Percentiles rank a stretch among this genome's conserved stretches.
These are phyloP conservation scores for Equus quagga DNA, from an alignment of 2,113 vertebrate genomes.

Conservation along the genomic window DNA sequence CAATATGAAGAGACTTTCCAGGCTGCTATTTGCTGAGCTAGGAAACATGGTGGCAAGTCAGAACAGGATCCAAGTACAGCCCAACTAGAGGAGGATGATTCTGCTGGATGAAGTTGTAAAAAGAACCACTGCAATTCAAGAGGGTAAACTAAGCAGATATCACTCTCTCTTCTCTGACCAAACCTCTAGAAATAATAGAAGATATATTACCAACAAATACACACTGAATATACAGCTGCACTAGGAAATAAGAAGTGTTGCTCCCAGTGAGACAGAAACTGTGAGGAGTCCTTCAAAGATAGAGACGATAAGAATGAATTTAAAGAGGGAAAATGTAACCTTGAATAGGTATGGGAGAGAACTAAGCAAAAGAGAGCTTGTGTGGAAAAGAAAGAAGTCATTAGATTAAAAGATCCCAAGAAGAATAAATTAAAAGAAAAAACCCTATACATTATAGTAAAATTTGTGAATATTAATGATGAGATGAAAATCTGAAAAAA, in stretches of 20 bases:
- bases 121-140: slow-evolving; percentile 12
- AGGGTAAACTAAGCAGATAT: background rate
- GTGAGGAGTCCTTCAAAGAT: background rate
- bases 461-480: slow-evolving; percentile 47
- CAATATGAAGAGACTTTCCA: background rate
- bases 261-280: background rate
- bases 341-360: background rate
- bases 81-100: background rate
- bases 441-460: background rate
- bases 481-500: slow-evolving; percentile 25
- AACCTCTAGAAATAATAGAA: background rate
- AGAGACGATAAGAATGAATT: background rate
- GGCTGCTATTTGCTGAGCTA: background rate
- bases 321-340: background rate
- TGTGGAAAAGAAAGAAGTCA: background rate
- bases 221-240: background rate
- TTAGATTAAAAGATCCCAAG: background rate
- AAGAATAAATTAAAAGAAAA: background rate
- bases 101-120: background rate
- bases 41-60: background rate
- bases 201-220: background rate
- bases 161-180: background rate
- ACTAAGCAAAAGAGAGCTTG: background rate
- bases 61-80: background rate
- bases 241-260: background rate